A percentile compares a stretch with the other conserved stretches of the same genome.
Conservation (phyloP, 2,113 vertebrate species). For the Diphyllodes magnificus region DNA sequence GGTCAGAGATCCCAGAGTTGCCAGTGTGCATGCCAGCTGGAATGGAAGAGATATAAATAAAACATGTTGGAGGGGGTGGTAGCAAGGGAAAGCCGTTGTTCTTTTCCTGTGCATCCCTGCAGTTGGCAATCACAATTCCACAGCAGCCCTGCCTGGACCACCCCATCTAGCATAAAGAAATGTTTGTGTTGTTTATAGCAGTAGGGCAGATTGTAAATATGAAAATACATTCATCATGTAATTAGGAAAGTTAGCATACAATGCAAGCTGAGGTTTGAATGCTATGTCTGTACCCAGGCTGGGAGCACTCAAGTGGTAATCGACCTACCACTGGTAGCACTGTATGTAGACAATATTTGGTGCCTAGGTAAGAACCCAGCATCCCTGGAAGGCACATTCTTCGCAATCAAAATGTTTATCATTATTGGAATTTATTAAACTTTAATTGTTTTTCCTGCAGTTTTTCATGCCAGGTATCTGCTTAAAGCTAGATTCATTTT, state of each 20-base stretch:
- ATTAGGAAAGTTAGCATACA: background rate
- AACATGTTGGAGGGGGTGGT: background rate
- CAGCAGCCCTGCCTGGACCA: background rate
- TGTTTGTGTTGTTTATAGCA: background rate
- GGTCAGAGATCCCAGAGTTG: background rate
- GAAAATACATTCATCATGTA: background rate
- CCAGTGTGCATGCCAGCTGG: background rate
- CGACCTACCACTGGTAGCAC: background rate
- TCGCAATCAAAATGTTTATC: background rate
- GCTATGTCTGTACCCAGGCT: background rate
- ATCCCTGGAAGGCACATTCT: background rate
- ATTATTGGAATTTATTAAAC: background rate
- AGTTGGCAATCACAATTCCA: background rate
- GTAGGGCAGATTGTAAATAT: background rate
- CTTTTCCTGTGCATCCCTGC: background rate
- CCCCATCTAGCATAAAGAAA: background rate
- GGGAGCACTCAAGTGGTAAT: background rate
- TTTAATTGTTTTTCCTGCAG: background rate
- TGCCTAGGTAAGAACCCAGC: background rate
- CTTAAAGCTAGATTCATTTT: background rate
- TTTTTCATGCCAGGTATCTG: background rate
- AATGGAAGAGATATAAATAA: constrained; percentile 15
- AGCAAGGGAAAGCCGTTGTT: background rate
- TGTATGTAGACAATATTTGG: background rate
- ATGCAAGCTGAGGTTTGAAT: background rate